Conservation (phyloP, 2,797 vertebrate species). For the Merluccius polli region DNA sequence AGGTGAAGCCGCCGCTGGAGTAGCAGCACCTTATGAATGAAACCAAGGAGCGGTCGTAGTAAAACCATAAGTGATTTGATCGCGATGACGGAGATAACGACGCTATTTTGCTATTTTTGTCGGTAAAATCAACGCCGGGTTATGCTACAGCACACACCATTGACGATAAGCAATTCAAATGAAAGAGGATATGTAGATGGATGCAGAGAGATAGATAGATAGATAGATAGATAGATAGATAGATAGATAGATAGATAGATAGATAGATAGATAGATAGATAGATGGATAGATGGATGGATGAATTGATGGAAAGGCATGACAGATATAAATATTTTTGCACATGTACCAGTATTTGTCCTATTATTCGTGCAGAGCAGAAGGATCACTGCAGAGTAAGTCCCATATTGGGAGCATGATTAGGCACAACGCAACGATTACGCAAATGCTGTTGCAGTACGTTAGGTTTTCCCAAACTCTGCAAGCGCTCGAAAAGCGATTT, state of each 20-base stretch:
- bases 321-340: conserved; percentile 19
- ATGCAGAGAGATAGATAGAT: conserved; percentile 28
- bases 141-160: conserved; percentile 42
- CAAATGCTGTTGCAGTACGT: conserved; percentile 69
- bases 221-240: conserved; percentile 13
- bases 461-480: conserved; percentile 55
- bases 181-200: conserved; percentile 6
- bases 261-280: conserved; percentile 39
- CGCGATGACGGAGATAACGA: conserved; percentile 65
- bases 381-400: conserved; percentile 70
- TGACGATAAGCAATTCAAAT: conserved; percentile 62
- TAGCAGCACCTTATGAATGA: conserved; percentile 81
- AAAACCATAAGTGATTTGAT: conserved; percentile 79
- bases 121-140: conserved; percentile 45
- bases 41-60: conserved; percentile 78
- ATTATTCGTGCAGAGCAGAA: conserved; percentile 55
- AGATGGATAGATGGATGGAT: conserved; percentile 32
- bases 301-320: conserved; percentile 33
- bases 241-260: conserved; percentile 28
- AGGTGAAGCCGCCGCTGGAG: conserved; percentile 69
- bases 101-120: conserved; percentile 18
- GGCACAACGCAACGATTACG: conserved; percentile 75
- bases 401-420: conserved; percentile 72
- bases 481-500: conserved; percentile 36
- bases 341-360: conserved; percentile 50